A percentile compares a stretch with the other conserved stretches of the same genome.
Conservation (phyloP, 2,113 vertebrate species). For the Nannospalax galili region DNA sequence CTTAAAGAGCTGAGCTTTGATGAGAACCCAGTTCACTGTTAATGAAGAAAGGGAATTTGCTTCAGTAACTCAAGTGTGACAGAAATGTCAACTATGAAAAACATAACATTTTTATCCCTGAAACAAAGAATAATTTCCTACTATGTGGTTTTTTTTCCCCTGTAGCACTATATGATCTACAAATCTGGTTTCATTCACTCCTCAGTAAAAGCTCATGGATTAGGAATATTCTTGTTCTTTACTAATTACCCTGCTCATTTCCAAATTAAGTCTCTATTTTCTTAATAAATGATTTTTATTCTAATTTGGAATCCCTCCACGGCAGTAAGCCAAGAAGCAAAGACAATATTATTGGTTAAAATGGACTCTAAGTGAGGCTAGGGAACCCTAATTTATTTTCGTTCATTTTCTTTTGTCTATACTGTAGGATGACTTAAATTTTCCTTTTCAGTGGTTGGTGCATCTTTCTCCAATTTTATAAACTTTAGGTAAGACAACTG, state of each 20-base stretch:
- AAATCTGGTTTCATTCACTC: conserved; percentile 78
- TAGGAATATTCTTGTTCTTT: conserved; percentile 70
- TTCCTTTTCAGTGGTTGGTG: conserved; percentile 50
- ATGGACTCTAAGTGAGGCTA: conserved; percentile 45
- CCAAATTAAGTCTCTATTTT: conserved; percentile 69
- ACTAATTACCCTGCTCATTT: conserved; percentile 69
- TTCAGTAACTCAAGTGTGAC: conserved; percentile 65
- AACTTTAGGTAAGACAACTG: conserved; percentile 54
- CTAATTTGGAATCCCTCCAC: conserved; percentile 68
- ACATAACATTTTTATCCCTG: conserved; percentile 66
- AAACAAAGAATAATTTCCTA: conserved; percentile 74
- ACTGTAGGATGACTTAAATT: conserved; percentile 14
- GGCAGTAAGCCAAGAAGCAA: conserved; percentile 67
- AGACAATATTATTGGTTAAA: conserved; percentile 58
- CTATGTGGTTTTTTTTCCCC: conserved; percentile 58
- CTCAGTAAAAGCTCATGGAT: conserved; percentile 66
- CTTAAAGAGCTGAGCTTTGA: conserved; percentile 53
- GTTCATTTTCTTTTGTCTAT: neutral
- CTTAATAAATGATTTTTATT: conserved; percentile 74
- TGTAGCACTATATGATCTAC: conserved; percentile 69
- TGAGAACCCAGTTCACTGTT: neutral
- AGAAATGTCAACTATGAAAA: conserved; percentile 76
- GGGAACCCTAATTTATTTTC: conserved; percentile 54
- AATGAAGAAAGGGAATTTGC: conserved; percentile 63
- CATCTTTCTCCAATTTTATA: conserved; percentile 16